These are phyloP conservation scores for Anastrepha obliqua DNA, from an alignment of 1,140 invertebrate species.

Conservation along the genomic window DNA sequence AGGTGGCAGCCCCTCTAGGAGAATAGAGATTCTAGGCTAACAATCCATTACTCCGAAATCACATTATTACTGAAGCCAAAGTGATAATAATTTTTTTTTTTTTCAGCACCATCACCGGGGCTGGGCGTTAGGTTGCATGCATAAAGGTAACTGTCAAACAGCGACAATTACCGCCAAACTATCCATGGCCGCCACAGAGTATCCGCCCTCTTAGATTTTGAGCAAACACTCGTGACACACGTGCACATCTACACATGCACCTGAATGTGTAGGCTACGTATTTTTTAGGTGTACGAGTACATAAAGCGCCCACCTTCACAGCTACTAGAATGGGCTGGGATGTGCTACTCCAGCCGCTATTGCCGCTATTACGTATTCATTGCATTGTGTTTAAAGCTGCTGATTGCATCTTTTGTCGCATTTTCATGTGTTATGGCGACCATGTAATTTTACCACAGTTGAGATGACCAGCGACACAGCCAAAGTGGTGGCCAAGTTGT, in stretches of 20 bases:
- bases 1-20: too few relatives aligned
- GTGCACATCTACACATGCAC: not conserved
- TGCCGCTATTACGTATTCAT: constrained; percentile 29
- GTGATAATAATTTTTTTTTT: not conserved
- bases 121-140: not conserved
- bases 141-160: constrained; percentile 44
- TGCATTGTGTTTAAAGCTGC: constrained; percentile 40
- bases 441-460: constrained; percentile 14
- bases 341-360: not conserved
- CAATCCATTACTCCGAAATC: too few relatives aligned
- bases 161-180: constrained; percentile 36
- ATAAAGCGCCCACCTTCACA: not conserved
- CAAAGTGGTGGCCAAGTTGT: not conserved
- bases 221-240: not conserved
- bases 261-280: not conserved
- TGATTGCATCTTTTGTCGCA: constrained; percentile 53
- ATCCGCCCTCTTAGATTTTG: not conserved
- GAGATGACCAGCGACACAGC: not conserved
- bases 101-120: not conserved
- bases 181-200: not conserved
- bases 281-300: not conserved
- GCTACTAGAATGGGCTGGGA: not conserved
- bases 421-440: constrained; percentile 12
- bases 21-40: too few relatives aligned
- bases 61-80: too few relatives aligned